These are phyloP conservation scores for Oxygymnocypris stewartii DNA, from an alignment of 2,113 vertebrate genomes.

Conservation along the genomic window DNA sequence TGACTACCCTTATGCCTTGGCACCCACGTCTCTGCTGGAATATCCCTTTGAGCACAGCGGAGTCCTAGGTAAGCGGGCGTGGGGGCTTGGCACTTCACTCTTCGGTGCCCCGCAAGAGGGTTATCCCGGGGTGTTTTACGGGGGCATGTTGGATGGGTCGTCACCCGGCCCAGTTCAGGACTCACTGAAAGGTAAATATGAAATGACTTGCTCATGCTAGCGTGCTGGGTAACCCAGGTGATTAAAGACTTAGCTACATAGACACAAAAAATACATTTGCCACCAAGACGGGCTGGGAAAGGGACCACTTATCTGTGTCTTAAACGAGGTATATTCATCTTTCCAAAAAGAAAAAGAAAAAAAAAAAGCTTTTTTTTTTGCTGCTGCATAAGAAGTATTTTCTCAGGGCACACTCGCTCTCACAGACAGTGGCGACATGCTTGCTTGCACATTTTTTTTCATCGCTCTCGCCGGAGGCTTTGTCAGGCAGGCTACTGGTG, in stretches of 20 bases:
- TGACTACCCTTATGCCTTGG: conserved; percentile 82
- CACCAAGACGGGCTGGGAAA: conserved; percentile 45
- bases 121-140: conserved; percentile 72
- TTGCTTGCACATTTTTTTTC: conserved; percentile 60
- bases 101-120: conserved; percentile 76
- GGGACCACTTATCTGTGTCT: conserved; percentile 10
- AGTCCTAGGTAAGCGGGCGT: conserved; percentile 84
- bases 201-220: conserved; percentile 76
- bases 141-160: conserved; percentile 72
- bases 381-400: conserved; percentile 50
- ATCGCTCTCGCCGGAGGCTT: conserved; percentile 59
- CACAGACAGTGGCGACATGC: conserved; percentile 60
- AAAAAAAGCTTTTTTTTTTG: not conserved
- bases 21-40: conserved; percentile 83
- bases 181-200: conserved; percentile 83
- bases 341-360: not conserved
- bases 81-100: conserved; percentile 72
- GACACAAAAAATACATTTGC: not conserved
- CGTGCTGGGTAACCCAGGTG: conserved; percentile 50
- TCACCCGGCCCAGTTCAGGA: conserved; percentile 77
- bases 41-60: conserved; percentile 82
- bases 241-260: conserved; percentile 21
- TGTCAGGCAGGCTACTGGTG: conserved; percentile 69
- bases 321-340: not conserved
- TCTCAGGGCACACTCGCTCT: conserved; percentile 50